Percentiles rank a stretch among this genome's conserved stretches.
phyloP scores from a whole-genome alignment of 2,797 vertebrate genomes.

The Artibeus lituratus region DNA sequence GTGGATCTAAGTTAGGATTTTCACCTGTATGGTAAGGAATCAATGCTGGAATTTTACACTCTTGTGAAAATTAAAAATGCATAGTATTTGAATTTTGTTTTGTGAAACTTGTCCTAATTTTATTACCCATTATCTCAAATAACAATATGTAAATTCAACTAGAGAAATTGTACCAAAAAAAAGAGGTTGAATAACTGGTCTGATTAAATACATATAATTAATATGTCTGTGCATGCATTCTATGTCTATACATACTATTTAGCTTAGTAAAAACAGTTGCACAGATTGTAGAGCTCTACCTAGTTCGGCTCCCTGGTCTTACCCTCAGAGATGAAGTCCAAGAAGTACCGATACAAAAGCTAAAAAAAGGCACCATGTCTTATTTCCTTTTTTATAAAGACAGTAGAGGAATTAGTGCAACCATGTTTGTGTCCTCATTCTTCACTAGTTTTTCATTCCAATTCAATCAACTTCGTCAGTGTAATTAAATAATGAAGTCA shows the following conservation, averaged over 20 bases:
- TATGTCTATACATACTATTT: neutral
- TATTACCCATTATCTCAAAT: neutral
- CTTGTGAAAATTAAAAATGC: neutral
- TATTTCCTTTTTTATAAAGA: neutral
- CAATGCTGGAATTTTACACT: neutral
- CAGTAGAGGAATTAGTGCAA: neutral
- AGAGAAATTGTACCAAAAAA: neutral
- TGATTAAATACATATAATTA: neutral
- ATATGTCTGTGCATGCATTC: neutral
- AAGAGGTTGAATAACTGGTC: neutral
- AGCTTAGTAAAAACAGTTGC: neutral
- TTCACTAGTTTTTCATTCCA: neutral
- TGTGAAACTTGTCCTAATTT: neutral
- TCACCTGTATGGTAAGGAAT: neutral
- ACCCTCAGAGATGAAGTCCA: neutral
- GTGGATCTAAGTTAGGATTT: neutral
- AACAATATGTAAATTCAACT: neutral
- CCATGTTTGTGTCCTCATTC: neutral
- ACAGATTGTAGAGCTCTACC: neutral
- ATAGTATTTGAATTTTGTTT: neutral
- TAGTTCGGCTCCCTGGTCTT: neutral
- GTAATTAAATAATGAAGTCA: neutral
- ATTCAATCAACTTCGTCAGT: neutral
- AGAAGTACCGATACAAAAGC: neutral
- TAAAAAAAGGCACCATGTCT: neutral